Evolutionary conservation across 2,113 vertebrate species (phyloP).

Genomic region (Varanus salvator): DNA sequence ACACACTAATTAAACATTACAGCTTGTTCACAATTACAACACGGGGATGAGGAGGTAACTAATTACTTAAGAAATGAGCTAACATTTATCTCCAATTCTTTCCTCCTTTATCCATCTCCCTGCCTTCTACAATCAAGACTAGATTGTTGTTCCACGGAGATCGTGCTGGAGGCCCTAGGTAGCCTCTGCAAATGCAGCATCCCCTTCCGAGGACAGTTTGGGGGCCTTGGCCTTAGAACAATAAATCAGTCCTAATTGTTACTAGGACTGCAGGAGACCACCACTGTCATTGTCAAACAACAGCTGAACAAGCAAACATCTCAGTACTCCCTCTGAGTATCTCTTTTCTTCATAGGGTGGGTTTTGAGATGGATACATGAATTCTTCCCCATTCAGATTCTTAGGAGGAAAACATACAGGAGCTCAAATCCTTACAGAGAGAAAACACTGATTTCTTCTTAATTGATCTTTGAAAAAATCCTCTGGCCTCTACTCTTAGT

Average conservation of each 20-base stretch:
- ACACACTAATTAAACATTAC: conserved; percentile 95
- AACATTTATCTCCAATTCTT: conserved; percentile 84
- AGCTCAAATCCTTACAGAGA: background rate
- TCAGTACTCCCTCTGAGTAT: background rate
- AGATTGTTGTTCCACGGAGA: conserved; percentile 58
- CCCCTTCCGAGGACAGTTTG: background rate
- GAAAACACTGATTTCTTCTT: background rate
- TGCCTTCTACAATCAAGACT: conserved; percentile 64
- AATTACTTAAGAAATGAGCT: conserved; percentile 91
- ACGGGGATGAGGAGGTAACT: conserved; percentile 87
- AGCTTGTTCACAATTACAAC: conserved; percentile 90
- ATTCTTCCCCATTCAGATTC: background rate
- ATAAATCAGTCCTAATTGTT: conserved; percentile 62
- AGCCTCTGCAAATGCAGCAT: fast-evolving
- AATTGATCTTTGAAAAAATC: background rate
- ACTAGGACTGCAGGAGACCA: fast-evolving
- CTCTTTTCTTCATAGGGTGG: background rate
- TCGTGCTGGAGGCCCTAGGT: conserved; percentile 37
- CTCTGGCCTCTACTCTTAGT: background rate
- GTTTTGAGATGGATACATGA: background rate
- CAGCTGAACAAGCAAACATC: background rate
- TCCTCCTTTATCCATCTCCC: conserved; percentile 32
- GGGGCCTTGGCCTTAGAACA: fast-evolving
- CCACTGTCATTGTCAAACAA: background rate
- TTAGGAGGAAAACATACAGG: background rate